These are phyloP conservation scores for Sturmia bella DNA, from an alignment of 2,888 invertebrate species.

Conservation along the genomic window DNA sequence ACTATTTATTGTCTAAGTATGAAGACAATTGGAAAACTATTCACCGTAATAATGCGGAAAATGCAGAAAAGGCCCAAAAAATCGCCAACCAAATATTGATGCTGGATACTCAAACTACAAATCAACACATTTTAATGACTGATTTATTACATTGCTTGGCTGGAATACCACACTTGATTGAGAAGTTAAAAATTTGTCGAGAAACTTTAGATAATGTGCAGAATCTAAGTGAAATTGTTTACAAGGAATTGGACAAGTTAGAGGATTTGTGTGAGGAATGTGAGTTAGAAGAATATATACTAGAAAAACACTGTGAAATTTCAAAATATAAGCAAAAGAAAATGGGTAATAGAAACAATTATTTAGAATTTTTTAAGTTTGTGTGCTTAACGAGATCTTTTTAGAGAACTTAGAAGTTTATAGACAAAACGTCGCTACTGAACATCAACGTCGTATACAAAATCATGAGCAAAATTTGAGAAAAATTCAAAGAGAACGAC, in stretches of 20 bases:
- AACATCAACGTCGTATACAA: conserved; percentile 84
- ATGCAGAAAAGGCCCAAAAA: conserved; percentile 83
- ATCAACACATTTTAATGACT: conserved; percentile 74
- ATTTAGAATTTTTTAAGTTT: no score
- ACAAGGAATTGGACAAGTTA: conserved; percentile 84
- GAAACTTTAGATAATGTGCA: conserved; percentile 82
- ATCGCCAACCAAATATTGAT: conserved; percentile 82
- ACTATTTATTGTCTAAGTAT: conserved; percentile 85
- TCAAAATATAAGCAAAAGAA: conserved; percentile 86
- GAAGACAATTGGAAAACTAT: conserved; percentile 86
- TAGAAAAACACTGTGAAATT: conserved; percentile 85
- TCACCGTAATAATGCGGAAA: conserved; percentile 85
- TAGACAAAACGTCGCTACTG: conserved; percentile 83
- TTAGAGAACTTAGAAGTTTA: conserved; percentile 80
- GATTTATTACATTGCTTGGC: conserved; percentile 77
- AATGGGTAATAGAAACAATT: conserved; percentile 81
- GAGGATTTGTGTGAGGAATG: conserved; percentile 86
- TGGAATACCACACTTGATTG: conserved; percentile 78
- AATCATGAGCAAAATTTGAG: conserved; percentile 84
- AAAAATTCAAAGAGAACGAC: conserved; percentile 85
- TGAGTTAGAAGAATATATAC: conserved; percentile 85
- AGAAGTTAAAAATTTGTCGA: conserved; percentile 80
- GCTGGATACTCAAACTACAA: conserved; percentile 78
- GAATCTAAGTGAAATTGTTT: conserved; percentile 83
- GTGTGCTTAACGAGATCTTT: no score